These are phyloP conservation scores for Agrotis segetum DNA, from an alignment of 2,888 invertebrate species.

Conservation along the genomic window DNA sequence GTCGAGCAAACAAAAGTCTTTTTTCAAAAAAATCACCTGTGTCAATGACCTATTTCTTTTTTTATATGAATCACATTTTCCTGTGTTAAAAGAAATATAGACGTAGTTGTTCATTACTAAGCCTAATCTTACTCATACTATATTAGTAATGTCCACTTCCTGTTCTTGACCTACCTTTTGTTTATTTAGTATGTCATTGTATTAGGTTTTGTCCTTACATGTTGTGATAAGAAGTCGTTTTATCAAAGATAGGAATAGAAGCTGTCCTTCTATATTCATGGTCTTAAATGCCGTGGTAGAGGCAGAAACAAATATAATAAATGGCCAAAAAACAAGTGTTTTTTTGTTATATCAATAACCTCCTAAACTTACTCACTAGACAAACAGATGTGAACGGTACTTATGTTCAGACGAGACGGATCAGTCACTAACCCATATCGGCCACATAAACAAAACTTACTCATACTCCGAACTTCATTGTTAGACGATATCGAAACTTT, in stretches of 20 bases:
- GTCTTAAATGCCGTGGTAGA: constrained; percentile 12
- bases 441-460: constrained; percentile 7
- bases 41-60: constrained; percentile 50
- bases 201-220: constrained; percentile 12
- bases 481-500: constrained; percentile 13
- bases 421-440: constrained; percentile 3
- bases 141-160: constrained; percentile 59
- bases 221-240: constrained; percentile 19
- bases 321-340: not conserved
- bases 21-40: constrained; percentile 37
- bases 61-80: constrained; percentile 43
- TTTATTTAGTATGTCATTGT: constrained; percentile 71
- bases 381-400: constrained; percentile 26
- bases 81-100: constrained; percentile 23
- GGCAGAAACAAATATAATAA: not conserved
- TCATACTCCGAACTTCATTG: constrained; percentile 1
- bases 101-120: constrained; percentile 32
- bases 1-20: constrained; percentile 11
- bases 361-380: constrained; percentile 16
- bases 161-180: constrained; percentile 65
- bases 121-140: constrained; percentile 58
- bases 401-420: constrained; percentile 10
- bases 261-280: constrained; percentile 40
- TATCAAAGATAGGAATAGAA: constrained; percentile 18
- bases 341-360: constrained; percentile 11